These are phyloP conservation scores for Arenaria interpres DNA, from an alignment of 2,113 vertebrate species.

Conservation along the genomic window DNA sequence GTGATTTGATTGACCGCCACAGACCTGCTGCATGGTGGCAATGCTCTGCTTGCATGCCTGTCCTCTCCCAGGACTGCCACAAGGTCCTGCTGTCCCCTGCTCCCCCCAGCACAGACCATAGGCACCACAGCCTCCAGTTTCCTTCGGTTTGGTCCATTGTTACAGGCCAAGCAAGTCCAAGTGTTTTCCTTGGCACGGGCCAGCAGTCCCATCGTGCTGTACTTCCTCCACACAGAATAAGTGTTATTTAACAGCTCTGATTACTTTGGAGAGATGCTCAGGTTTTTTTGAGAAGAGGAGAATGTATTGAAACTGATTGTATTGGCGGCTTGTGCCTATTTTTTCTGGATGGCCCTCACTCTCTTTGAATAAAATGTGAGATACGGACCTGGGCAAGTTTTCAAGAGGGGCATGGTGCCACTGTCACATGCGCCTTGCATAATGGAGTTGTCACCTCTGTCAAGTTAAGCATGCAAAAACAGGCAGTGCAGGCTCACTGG, in stretches of 20 bases:
- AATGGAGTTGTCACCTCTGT: slow-evolving; percentile 23
- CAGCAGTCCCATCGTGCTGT: background rate
- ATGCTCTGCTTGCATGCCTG: background rate
- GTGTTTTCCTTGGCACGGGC: slow-evolving; percentile 73
- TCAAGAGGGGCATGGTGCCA: background rate
- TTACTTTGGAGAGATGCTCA: slow-evolving; percentile 69
- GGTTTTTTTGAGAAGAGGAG: slow-evolving; percentile 40
- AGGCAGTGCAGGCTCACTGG: background rate
- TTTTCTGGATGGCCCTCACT: slow-evolving; percentile 64
- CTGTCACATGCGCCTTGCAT: background rate
- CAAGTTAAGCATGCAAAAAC: background rate
- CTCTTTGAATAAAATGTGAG: slow-evolving; percentile 22
- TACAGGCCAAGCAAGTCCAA: slow-evolving; percentile 24
- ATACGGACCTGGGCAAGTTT: background rate
- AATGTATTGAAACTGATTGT: slow-evolving; percentile 50
- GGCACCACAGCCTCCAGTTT: background rate
- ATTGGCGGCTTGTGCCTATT: slow-evolving; percentile 55
- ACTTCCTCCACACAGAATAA: slow-evolving; percentile 67
- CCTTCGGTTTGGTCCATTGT: slow-evolving; percentile 47
- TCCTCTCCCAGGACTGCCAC: fast-evolving
- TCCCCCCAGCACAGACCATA: background rate
- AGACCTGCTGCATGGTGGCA: background rate
- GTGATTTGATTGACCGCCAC: background rate
- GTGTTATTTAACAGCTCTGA: slow-evolving; percentile 68
- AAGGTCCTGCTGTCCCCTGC: fast-evolving